phyloP scores from a whole-genome alignment of 30 jellyfish, hydroid and myxozoan species.

The Sanderia malayensis region DNA sequence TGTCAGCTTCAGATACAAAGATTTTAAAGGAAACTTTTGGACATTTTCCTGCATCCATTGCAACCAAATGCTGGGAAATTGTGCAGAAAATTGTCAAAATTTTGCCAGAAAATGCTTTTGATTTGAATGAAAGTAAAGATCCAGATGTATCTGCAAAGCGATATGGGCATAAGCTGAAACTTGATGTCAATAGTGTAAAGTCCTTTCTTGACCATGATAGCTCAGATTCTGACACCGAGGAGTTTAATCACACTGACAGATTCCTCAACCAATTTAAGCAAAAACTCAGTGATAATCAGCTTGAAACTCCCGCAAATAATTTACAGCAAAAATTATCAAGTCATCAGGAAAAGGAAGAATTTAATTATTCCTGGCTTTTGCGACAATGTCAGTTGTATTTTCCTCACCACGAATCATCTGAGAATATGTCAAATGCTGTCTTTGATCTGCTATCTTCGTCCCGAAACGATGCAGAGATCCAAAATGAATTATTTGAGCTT shows the following conservation, averaged over 20 bases:
- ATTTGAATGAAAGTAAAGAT: neutral
- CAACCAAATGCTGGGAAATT: constrained; percentile 60
- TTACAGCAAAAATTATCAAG: neutral
- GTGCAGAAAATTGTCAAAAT: constrained; percentile 53
- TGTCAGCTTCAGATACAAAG: constrained; percentile 67
- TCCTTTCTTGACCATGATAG: too few species aligned
- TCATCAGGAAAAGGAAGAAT: neutral
- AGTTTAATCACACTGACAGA: constrained; percentile 38
- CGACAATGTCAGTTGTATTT: constrained; percentile 66
- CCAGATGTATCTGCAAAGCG: neutral
- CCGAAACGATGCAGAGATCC: constrained; percentile 78
- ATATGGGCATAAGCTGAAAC: constrained; percentile 68
- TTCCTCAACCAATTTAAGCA: constrained; percentile 66
- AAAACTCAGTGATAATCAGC: constrained; percentile 38
- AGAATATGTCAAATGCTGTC: constrained; percentile 61
- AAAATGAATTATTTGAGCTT: constrained; percentile 87
- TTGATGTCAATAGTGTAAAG: constrained; percentile 42
- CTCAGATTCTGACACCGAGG: constrained; percentile 50
- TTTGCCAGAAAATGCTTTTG: constrained; percentile 52
- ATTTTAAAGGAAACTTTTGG: constrained; percentile 62
- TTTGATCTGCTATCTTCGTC: constrained; percentile 66
- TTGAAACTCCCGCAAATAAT: neutral
- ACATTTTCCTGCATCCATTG: constrained; percentile 78
- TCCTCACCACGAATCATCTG: constrained; percentile 63
- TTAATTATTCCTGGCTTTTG: constrained; percentile 61